These are phyloP conservation scores for Urocitellus parryii DNA, from an alignment of 2,113 vertebrate genomes.

Conservation along the genomic window DNA sequence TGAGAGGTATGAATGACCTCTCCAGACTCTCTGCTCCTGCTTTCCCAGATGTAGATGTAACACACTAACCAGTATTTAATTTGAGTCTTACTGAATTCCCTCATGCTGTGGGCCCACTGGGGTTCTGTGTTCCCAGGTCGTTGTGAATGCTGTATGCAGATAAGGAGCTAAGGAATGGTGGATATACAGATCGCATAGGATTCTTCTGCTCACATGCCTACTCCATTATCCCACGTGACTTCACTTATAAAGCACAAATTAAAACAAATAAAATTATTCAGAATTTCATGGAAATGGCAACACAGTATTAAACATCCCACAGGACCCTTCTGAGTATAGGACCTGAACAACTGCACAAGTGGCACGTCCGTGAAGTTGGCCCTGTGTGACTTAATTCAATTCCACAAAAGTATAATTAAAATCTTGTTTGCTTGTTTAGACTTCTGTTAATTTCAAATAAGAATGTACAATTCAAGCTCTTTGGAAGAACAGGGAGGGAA, in stretches of 20 bases:
- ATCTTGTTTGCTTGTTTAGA: not conserved
- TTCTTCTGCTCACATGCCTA: not conserved
- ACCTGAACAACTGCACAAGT: too few relatives aligned
- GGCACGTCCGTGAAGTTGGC: too few relatives aligned
- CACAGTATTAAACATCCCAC: not conserved
- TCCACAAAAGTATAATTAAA: not conserved
- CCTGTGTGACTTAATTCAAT: not conserved
- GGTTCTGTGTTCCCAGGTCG: not conserved
- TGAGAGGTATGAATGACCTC: not conserved
- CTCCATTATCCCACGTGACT: not conserved
- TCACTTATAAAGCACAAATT: too few relatives aligned
- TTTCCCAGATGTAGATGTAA: not conserved
- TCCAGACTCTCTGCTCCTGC: not conserved
- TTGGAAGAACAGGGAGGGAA: not conserved
- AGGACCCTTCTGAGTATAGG: not conserved
- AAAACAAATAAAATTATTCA: not conserved
- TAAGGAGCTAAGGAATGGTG: not conserved
- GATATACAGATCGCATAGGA: accelerated
- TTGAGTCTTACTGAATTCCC: not conserved
- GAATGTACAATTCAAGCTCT: not conserved
- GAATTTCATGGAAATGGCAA: not conserved
- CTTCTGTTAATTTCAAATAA: not conserved
- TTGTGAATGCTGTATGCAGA: not conserved
- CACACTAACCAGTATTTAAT: too few relatives aligned
- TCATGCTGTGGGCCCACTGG: not conserved